Evolutionary conservation across 2,888 invertebrate genomes (phyloP), one percentile per base, ranked within the genome.

Genomic region (Lordiphosa fenestrarum): DNA sequence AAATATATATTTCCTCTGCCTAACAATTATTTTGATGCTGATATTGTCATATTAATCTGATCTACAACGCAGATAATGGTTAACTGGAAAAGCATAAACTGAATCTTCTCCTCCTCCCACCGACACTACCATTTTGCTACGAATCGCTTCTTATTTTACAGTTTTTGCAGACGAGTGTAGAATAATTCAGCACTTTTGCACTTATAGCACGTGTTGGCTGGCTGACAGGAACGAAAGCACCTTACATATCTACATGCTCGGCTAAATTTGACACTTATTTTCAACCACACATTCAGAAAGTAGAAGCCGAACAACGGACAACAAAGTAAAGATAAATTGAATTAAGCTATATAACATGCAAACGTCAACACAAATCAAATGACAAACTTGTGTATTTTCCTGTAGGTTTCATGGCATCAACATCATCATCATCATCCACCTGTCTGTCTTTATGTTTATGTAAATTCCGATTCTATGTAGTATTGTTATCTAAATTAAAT

Each of bases 331-430:
- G 55, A 73, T 76, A 69, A 76, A 76, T 76, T 76, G 70, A 76
- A 76, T 76, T 82, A 76, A 76, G 73, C 64, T 69, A 69, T 57
- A 69, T 57, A 50, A 68, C 82, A 61, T 80, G 84, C 77, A 83
- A 80, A 66, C 81, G 84, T 77, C 77, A 76, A 76, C 77, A 68
- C 71, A 80, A 77, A 83, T 80, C 77, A 76, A 77, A 80, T 80
- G 59, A 80, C 69, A 80, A 70, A 44, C 13, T 40, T 40, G 21
- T 40, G 21, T 40, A 21, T 36, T 21, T 36, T 57, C 44, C 40
- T 15, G 38, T 70, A 53, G 52, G 50, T 53, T 54, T 39, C 56
- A 48, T 49, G 53, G 38, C 48, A 51, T 52, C 44, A 54, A 19
- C 38, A 49, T 10, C 53, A 50, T 19, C 6, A 54, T 33, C 38